Conservation (phyloP, 2,113 vertebrate species). For the Amia ocellicauda region DNA sequence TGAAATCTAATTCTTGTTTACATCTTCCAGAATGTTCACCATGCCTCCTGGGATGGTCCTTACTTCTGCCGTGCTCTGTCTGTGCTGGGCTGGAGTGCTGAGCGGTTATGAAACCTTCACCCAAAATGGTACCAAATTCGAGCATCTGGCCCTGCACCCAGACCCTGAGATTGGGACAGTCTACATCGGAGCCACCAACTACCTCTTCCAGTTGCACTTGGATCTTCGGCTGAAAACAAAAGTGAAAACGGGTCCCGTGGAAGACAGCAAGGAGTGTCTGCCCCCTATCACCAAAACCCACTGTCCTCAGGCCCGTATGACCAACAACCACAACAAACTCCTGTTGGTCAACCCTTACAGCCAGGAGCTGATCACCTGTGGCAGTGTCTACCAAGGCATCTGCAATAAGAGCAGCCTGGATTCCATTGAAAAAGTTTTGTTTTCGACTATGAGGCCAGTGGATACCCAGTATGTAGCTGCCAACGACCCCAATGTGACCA, state of each 20-base stretch:
- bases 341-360: conserved; percentile 77
- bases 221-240: conserved; percentile 68
- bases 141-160: conserved; percentile 85
- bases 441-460: conserved; percentile 81
- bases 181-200: conserved; percentile 86
- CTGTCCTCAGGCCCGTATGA: conserved; percentile 82
- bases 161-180: conserved; percentile 74
- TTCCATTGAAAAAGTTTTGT: conserved; percentile 65
- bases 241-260: conserved; percentile 77
- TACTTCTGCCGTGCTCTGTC: conserved; percentile 60
- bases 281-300: conserved; percentile 78
- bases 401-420: conserved; percentile 84
- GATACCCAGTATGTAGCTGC: conserved; percentile 95
- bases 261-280: conserved; percentile 88
- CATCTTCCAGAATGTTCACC: conserved; percentile 75
- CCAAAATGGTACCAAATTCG: conserved; percentile 73
- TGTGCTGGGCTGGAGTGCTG: conserved; percentile 52
- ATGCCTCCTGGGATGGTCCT: conserved; percentile 82
- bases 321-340: conserved; percentile 91
- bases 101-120: conserved; percentile 62
- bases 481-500: conserved; percentile 91
- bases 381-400: conserved; percentile 89
- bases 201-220: conserved; percentile 84
- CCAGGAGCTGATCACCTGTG: conserved; percentile 86
- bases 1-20: no score